Base-by-base conservation (phyloP, 1,140 invertebrate species). In the Colletes latitarsis region DNA sequence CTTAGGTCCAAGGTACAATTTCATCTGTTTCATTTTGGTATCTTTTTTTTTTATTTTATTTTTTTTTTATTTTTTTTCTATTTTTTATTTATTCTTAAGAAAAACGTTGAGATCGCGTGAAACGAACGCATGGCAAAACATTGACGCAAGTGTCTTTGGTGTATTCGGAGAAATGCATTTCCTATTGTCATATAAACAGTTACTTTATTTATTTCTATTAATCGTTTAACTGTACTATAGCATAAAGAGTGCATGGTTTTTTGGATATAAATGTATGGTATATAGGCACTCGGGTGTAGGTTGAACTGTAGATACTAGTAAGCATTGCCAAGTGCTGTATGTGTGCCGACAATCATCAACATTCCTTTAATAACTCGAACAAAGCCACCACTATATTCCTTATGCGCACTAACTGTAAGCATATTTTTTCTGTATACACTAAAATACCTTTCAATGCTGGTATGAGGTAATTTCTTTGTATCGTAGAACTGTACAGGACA, bases 321-420 rank as follows among this genome's bases (percentile, higher is more conserved):
- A 93, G 93, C 93, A 93, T 94, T 94, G 93, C 92, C 92, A 93
- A 93, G 92, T 93, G 93, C 92, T 94, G 90, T 92, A 93, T 93
- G 91, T 93, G 92, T 93, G 92, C 93, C 93, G 92, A 93, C 93
- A 93, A 93, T 94, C 92, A 93, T 92, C 90, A 91, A 93, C 89
- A 90, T 93, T 93, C 91, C 90, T 91, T 89, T 89, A 91, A 88
- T 88, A 91, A 92, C 84, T 88, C 77, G 69, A 89, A 84, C 77
- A 84, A 90, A 88, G 82, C 82, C 81, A 91, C 83, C 84, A 90
- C 87, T 91, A 85, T 84, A 78, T 89, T 90, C 85, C 84, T 89
- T 82, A 71, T 84, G 82, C 75, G 78, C 82, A 91, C 90, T 91
- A 91, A 91, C 90, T 86, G 39, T 82, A 88, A 83, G 71, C 72